Conservation (phyloP, 2,888 invertebrate genomes). For the Chrysina gloriosa region DNA sequence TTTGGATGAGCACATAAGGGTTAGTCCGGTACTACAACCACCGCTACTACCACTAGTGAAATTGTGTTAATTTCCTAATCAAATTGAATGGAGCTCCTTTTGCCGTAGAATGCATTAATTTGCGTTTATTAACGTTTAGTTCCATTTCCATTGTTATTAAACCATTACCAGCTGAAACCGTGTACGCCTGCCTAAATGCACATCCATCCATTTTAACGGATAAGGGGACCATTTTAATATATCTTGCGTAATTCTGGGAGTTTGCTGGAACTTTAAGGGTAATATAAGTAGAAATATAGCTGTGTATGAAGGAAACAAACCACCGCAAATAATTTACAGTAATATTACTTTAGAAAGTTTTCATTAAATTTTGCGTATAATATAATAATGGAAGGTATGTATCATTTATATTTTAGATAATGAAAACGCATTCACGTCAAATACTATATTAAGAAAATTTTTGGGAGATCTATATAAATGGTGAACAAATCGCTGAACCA, state of each 20-base stretch:
- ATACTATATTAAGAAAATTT: too few relatives aligned
- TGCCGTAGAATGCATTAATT: constrained; percentile 33
- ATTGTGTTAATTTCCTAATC: constrained; percentile 38
- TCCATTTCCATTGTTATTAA: constrained; percentile 37
- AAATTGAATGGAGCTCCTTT: constrained; percentile 33
- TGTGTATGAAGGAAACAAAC: too few relatives aligned
- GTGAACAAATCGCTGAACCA: too few relatives aligned
- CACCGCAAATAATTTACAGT: too few relatives aligned
- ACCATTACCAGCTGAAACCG: constrained; percentile 23
- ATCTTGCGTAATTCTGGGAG: constrained; percentile 31
- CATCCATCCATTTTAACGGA: constrained; percentile 25
- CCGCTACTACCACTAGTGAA: background rate
- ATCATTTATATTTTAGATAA: too few relatives aligned
- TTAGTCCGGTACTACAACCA: constrained; percentile 14
- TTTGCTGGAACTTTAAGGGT: background rate
- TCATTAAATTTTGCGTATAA: too few relatives aligned
- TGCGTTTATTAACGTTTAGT: constrained; percentile 34
- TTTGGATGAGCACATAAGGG: constrained; percentile 4
- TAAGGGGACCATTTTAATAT: constrained; percentile 1
- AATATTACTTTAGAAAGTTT: too few relatives aligned
- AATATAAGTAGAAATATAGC: background rate
- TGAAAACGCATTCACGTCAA: too few relatives aligned
- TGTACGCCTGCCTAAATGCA: constrained; percentile 28
- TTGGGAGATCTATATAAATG: too few relatives aligned
- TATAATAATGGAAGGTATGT: too few relatives aligned